Evolutionary conservation across 2,113 vertebrate genomes (phyloP).

Genomic region (Chroicocephalus ridibundus): DNA sequence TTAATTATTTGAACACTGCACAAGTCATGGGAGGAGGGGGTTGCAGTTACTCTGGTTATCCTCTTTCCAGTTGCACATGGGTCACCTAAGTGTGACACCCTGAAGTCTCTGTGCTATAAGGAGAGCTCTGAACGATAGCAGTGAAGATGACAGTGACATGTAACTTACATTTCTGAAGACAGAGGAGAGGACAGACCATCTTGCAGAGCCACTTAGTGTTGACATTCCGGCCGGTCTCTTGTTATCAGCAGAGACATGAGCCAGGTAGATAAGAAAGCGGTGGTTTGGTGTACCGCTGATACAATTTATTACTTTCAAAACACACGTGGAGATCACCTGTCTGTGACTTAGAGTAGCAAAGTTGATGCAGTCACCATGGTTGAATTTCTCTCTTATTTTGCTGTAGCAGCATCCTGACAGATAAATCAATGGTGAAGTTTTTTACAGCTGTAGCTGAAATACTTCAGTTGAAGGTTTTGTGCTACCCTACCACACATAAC

Average conservation of each 20-base stretch:
- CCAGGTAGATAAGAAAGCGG: not conserved
- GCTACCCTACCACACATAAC: not conserved
- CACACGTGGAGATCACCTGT: not conserved
- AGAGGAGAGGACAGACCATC: not conserved
- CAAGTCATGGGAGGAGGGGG: fast-evolving
- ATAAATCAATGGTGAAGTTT: not conserved
- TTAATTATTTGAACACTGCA: not conserved
- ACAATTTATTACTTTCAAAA: not conserved
- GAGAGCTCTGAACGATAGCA: not conserved
- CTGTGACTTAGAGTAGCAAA: not conserved
- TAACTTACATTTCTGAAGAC: not conserved
- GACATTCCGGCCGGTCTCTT: not conserved
- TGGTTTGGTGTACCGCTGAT: not conserved
- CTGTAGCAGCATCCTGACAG: not conserved
- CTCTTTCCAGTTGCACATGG: not conserved
- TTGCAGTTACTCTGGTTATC: not conserved
- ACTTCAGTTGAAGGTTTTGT: not conserved
- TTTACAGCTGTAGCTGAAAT: not conserved
- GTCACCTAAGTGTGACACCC: not conserved
- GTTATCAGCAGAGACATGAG: not conserved
- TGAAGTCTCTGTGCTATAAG: not conserved
- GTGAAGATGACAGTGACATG: not conserved
- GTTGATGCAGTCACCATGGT: not conserved
- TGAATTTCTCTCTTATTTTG: not conserved
- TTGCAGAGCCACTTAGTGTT: not conserved